Percentiles rank a stretch among this genome's conserved stretches.
phyloP scores from a whole-genome alignment of 2,113 vertebrate genomes.

The Junco hyemalis region DNA sequence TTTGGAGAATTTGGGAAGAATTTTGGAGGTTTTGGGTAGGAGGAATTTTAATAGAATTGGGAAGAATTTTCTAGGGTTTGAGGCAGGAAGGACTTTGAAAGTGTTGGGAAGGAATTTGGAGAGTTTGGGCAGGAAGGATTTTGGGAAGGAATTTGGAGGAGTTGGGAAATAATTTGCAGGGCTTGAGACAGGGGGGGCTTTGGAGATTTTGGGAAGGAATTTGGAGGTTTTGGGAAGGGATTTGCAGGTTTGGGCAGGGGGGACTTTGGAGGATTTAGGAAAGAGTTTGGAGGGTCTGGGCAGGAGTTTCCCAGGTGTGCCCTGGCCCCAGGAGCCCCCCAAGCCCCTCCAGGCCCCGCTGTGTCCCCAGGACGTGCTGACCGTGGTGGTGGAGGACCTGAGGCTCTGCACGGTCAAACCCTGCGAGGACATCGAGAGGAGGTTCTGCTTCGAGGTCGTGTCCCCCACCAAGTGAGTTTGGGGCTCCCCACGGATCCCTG shows the following conservation, averaged over 20 bases:
- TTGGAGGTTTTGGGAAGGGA: too few species aligned
- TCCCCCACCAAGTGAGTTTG: conserved; percentile 92
- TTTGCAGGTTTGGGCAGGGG: too few species aligned
- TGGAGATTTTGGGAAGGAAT: too few species aligned
- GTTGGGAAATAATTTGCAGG: too few species aligned
- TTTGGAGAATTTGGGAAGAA: too few species aligned
- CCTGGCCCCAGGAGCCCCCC: too few species aligned
- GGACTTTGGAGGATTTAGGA: too few species aligned
- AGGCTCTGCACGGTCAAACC: conserved; percentile 94
- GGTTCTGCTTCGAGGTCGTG: conserved; percentile 98
- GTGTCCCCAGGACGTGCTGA: conserved; percentile 84
- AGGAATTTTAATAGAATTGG: rapidly evolving
- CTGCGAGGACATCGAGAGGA: conserved; percentile 93
- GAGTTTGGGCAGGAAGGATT: too few species aligned
- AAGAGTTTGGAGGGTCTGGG: not conserved
- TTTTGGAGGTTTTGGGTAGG: not conserved
- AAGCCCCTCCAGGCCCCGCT: not conserved
- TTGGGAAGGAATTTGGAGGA: not conserved
- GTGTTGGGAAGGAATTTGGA: not conserved
- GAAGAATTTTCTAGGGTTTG: not conserved
- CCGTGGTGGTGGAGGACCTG: conserved; percentile 95
- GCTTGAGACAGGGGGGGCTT: rapidly evolving
- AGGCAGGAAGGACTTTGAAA: not conserved
- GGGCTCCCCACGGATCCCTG: not conserved
- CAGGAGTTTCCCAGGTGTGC: not conserved